Evolutionary conservation across 2,888 invertebrate genomes (phyloP).

Genomic region (Amaurobius ferox): DNA sequence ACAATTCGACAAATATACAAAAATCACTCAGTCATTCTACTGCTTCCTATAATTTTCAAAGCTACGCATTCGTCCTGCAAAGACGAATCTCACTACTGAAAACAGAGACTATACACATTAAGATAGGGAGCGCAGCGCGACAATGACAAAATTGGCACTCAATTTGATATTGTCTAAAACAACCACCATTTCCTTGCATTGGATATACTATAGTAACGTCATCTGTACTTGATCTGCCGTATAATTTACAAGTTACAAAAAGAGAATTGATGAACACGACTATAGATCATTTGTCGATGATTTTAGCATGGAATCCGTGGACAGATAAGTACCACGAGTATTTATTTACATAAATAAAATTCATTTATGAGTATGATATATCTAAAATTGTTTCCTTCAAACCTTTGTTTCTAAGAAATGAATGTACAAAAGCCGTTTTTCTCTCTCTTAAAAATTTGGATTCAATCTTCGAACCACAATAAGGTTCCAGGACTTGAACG

Average conservation of each 20-base stretch:
- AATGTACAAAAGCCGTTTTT: too few species aligned
- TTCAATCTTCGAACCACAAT: too few species aligned
- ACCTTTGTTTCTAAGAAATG: too few species aligned
- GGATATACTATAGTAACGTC: not conserved
- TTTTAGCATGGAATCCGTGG: not conserved
- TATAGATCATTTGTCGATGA: not conserved
- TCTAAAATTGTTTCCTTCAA: too few species aligned
- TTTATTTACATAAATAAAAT: too few species aligned
- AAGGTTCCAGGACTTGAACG: too few species aligned
- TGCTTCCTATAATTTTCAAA: constrained; percentile 65
- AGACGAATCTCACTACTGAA: constrained; percentile 65
- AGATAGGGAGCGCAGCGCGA: constrained; percentile 65
- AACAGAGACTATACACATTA: constrained; percentile 72
- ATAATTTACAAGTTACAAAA: constrained; percentile 37
- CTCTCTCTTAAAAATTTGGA: too few species aligned
- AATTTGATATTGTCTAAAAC: constrained; percentile 67
- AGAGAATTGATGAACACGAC: constrained; percentile 12
- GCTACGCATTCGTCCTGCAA: constrained; percentile 58
- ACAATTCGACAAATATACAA: constrained; percentile 64
- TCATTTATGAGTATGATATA: too few species aligned
- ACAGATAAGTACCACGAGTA: too few species aligned
- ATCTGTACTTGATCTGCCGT: constrained; percentile 11
- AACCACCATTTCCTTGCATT: constrained; percentile 34
- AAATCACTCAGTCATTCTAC: constrained; percentile 60
- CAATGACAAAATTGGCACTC: constrained; percentile 72